These are phyloP conservation scores for Macaria notata DNA, from an alignment of 2,888 invertebrate genomes.

Conservation along the genomic window DNA sequence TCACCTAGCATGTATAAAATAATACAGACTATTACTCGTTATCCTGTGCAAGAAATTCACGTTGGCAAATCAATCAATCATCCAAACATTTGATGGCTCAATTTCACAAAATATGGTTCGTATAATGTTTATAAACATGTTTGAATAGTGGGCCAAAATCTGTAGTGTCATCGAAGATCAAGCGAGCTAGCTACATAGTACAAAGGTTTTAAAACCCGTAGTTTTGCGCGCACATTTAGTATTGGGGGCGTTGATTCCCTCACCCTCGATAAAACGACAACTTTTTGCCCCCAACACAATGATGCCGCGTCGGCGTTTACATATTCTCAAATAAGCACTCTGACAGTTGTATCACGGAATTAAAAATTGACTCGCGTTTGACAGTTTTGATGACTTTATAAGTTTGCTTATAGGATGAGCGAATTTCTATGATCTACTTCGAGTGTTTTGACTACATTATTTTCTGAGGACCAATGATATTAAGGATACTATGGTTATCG, in stretches of 20 bases:
- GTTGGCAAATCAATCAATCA: constrained; percentile 1
- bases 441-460: neutral
- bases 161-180: constrained; percentile 41
- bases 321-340: constrained; percentile 59
- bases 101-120: constrained; percentile 12
- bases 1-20: neutral
- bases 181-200: neutral
- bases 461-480: too few species aligned
- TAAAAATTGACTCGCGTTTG: constrained; percentile 60
- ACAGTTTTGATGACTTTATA: constrained; percentile 55
- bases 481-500: too few species aligned
- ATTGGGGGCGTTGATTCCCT: constrained; percentile 45
- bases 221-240: constrained; percentile 22
- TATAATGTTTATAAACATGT: constrained; percentile 21
- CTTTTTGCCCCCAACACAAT: constrained; percentile 66
- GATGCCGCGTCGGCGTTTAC: constrained; percentile 50
- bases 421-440: neutral
- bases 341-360: constrained; percentile 56
- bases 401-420: constrained; percentile 61
- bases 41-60: too few species aligned
- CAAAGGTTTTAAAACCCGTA: constrained; percentile 27
- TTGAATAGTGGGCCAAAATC: constrained; percentile 27
- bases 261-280: constrained; percentile 48
- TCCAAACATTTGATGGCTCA: constrained; percentile 6
- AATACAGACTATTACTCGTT: too few species aligned